Base-by-base conservation (phyloP, 2,888 invertebrate species). In the Thymelicus sylvestris region DNA sequence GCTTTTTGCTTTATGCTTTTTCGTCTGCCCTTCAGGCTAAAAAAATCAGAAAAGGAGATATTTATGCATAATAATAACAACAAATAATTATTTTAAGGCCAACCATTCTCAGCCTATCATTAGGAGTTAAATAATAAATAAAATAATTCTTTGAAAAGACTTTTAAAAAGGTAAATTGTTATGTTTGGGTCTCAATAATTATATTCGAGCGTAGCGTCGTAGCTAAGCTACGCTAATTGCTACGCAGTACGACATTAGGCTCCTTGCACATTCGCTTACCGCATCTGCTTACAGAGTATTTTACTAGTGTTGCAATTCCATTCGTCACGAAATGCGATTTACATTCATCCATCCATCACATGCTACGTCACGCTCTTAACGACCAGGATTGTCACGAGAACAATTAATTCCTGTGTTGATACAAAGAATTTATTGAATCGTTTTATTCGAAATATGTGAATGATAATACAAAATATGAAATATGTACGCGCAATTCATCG, bases 361-460 rank as follows among this genome's bases (percentile, higher is more conserved):
- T 31, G 12, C 24, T 19, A 5, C 12, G 24, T 55, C 55, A 55
- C 8, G 24, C 24, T 55, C 12, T 24, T 55, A 55, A 55, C 55
- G 24, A 55, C 8, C 55, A 24, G 19, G 24, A 10, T n/a, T 55
- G 55, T 55, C 55, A 55, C 55, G 55, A 24, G 55, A 52, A 47
- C 15, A 52, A 52, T 52, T 52, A 52, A 52, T 52, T 19, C 19
- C 52, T 13, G 52, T 19, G 52, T 19, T 52, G 55, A 24, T 55
- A 55, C 19, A 24, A 24, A 55, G 7, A 38, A 57, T 57, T 57
- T 57, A 57, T 57, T 57, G 57, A 57, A 57, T 38, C 57, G 38
- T 57, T 57, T 57, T 13, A 38, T 57, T 38, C 38, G 57, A 57
- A 12, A 38, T 57, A 57, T 38, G 31, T 38, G 57, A 57, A 55